Evolutionary conservation across 2,888 invertebrate genomes (phyloP), one percentile per base, ranked within the genome.

Genomic region (Pristionchus arcanus): DNA sequence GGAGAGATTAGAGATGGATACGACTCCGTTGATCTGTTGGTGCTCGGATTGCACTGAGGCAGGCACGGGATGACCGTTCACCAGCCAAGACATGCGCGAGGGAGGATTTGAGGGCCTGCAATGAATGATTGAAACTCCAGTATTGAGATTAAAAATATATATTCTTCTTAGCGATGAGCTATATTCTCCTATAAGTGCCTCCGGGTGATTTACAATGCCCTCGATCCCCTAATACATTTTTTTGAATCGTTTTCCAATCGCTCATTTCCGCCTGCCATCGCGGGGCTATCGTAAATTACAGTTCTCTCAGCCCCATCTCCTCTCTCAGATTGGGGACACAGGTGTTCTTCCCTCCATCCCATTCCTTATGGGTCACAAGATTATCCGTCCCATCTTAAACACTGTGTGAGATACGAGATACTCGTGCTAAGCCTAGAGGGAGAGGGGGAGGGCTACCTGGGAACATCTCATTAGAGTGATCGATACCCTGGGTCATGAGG

Each of bases 31-130:
- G 21, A 89, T 83, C 91, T 93, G 90, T 25, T 84, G 74, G 68
- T 91, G 90, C 81, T 91, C 91, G 49, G 89, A 91, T 66, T 91
- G 92, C n/a, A 91, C 83, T 25, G 89, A 71, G 42, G 91, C 88
- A 19, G 91, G 89, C 16, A 92, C 91, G 13, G 92, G 91, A 63
- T 92, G 91, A 2, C 94, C 94, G 87, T 94, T 95, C 49, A 95
- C 91, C 16, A 91, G 90, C 94, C 94, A 93, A 0, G 92, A 91
- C 55, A 95, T 93, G 71, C 92, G 91, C 16, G 94, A 92, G 3
- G 94, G 93, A 4, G 94, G 94, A 90, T 94, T 95, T 37, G 92
- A 93, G 11, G 92, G 91, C 81, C 94, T 94, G 81, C 9, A 53
- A 81, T 28, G n/a, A n/a, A n/a, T n/a, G n/a, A n/a, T n/a, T n/a